A percentile compares a stretch with the other conserved stretches of the same genome.
Evolutionary conservation across 2,113 vertebrate genomes (phyloP).

Genomic region (Syrmaticus mikado): DNA sequence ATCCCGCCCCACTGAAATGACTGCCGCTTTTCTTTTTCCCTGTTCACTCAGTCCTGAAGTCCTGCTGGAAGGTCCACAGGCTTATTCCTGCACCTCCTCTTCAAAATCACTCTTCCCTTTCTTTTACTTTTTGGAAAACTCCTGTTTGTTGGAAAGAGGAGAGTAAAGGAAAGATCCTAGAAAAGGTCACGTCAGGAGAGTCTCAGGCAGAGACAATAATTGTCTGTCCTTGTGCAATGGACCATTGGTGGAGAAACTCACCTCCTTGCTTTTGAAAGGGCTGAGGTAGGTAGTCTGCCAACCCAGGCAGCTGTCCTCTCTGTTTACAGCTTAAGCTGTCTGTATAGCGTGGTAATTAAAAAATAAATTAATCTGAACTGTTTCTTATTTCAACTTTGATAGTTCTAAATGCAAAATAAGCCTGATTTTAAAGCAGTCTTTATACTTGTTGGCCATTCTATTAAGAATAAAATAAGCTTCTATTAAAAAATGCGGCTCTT

Average conservation of each 20-base stretch:
- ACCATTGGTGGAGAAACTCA: neutral
- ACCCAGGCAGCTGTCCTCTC: neutral
- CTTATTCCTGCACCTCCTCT: neutral
- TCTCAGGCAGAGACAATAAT: neutral
- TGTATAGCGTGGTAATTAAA: neutral
- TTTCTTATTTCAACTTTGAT: neutral
- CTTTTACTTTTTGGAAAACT: neutral
- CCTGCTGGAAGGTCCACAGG: neutral
- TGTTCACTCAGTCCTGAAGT: neutral
- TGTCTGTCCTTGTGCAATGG: neutral
- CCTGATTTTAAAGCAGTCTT: neutral
- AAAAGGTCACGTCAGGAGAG: fast-evolving
- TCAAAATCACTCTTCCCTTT: neutral
- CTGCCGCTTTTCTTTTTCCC: neutral
- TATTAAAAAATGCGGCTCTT: neutral
- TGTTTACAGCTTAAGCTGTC: neutral
- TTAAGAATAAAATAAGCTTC: neutral
- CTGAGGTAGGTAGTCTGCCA: neutral
- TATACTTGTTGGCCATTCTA: neutral
- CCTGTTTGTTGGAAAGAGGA: neutral
- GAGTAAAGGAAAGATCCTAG: neutral
- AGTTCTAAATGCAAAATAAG: neutral
- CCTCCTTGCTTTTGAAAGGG: neutral
- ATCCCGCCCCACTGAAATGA: neutral
- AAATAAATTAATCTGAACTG: neutral